These are phyloP conservation scores for Netelia melanura DNA, from an alignment of 2,888 invertebrate genomes.

Conservation along the genomic window DNA sequence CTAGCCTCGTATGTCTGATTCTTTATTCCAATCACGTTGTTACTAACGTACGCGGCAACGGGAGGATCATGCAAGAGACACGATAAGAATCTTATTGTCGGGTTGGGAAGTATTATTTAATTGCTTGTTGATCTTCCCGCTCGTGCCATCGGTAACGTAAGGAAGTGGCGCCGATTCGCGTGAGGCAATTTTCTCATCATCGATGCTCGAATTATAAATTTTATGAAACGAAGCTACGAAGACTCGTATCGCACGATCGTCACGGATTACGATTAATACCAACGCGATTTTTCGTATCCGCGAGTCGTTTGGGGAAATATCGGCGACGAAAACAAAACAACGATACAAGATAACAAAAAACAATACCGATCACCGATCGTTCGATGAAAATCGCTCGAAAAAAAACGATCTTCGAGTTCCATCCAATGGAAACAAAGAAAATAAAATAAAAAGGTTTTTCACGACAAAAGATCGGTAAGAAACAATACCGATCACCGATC, in stretches of 20 bases:
- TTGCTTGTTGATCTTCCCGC: constrained; percentile 55
- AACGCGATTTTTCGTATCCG: constrained; percentile 16
- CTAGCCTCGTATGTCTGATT: constrained; percentile 24
- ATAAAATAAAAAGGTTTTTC: too few species aligned
- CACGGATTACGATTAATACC: constrained; percentile 24
- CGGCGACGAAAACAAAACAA: not conserved
- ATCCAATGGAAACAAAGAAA: not conserved
- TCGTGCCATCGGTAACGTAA: constrained; percentile 11
- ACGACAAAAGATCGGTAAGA: too few species aligned
- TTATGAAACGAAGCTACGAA: constrained; percentile 16
- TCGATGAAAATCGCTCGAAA: not conserved
- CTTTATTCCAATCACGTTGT: not conserved
- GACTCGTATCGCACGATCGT: constrained; percentile 27
- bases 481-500: too few species aligned
- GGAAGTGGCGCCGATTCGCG: constrained; percentile 33
- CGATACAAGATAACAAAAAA: not conserved
- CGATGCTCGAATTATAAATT: constrained; percentile 44
- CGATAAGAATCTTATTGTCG: constrained; percentile 52
- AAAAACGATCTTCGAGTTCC: too few species aligned
- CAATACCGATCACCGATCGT: not conserved
- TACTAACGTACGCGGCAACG: not conserved
- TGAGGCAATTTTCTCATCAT: constrained; percentile 52
- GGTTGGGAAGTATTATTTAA: constrained; percentile 63
- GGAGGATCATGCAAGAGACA: constrained; percentile 21
- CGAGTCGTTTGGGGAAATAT: not conserved